Evolutionary conservation across 2,888 invertebrate species (phyloP), one percentile per base, ranked within the genome.

Genomic region (Phyllotreta striolata): DNA sequence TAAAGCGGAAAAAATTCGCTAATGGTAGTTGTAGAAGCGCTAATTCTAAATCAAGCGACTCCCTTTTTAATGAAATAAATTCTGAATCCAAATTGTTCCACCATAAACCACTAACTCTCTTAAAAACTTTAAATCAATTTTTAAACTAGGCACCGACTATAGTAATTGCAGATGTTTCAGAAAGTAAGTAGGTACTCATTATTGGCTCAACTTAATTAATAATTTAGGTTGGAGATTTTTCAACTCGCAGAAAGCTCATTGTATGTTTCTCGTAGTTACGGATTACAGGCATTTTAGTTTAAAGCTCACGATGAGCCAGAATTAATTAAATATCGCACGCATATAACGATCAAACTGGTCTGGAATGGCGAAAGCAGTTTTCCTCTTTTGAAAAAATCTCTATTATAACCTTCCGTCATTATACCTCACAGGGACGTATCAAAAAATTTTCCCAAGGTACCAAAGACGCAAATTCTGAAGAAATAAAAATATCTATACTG

Each of bases 251-350:
- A 24, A 24, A 24, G 24, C 24, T 24, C 24, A 24, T 24, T 24
- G 24, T 24, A 24, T 24, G 24, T 24, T 24, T 24, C 24, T 24
- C 24, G 24, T 24, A 24, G 24, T 24, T 24, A 24, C 24, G 13
- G n/a, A 47, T 47, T 47, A 14, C n/a, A 47, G 47, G 47, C 37
- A 51, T 35, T 37, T 51, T 8, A 14, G n/a, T 51, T 51, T 39
- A 9, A 40, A 37, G 14, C 40, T 51, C 51, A 35, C 51, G 39
- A 59, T 12, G 24, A 35, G 40, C 41, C 59, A 10, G 51, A 59
- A 51, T 59, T 59, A 59, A 51, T 59, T 40, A 41, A 51, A 40
- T 39, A 59, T 35, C n/a, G 51, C 51, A 43, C 51, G 59, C 37
- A 51, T 59, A 51, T 51, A 51, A 51, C 35, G 41, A 59, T 49